These are phyloP conservation scores for Helicoverpa zea DNA, from an alignment of 1,140 invertebrate genomes.

Conservation along the genomic window DNA sequence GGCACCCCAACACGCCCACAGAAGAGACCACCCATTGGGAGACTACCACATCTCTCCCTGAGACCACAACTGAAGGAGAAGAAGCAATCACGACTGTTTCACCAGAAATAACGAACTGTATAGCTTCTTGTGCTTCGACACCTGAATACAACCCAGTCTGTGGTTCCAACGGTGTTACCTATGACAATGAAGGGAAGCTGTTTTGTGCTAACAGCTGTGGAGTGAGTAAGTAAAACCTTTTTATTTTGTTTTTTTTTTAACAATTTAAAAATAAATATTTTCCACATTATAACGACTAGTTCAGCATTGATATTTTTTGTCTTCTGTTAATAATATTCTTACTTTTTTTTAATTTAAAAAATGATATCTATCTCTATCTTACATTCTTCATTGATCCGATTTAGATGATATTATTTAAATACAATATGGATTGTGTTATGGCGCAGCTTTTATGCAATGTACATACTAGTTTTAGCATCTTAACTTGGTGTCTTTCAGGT, in stretches of 20 bases:
- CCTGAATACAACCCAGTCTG: slow-evolving; percentile 90
- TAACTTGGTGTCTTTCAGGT: neutral
- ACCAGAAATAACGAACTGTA: slow-evolving; percentile 61
- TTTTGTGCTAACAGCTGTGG: slow-evolving; percentile 79
- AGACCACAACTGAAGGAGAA: neutral
- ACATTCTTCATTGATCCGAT: no score
- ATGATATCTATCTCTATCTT: no score
- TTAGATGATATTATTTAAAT: no score
- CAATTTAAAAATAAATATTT: no score
- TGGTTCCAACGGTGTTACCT: slow-evolving; percentile 88
- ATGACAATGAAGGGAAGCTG: slow-evolving; percentile 88
- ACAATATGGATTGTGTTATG: neutral
- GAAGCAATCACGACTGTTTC: slow-evolving; percentile 4
- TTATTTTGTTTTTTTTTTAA: neutral
- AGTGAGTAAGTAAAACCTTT: slow-evolving; percentile 39
- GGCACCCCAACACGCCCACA: neutral
- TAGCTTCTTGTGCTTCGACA: slow-evolving; percentile 84
- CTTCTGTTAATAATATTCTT: no score
- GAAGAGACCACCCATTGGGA: neutral
- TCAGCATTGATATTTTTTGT: no score
- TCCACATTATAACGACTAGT: no score
- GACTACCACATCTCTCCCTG: neutral
- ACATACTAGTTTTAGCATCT: neutral
- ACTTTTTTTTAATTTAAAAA: no score
- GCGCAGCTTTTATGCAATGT: neutral